Percentiles rank a stretch among this genome's conserved stretches.
phyloP scores from a whole-genome alignment of 2,113 vertebrate species.

The Desmodus rotundus region DNA sequence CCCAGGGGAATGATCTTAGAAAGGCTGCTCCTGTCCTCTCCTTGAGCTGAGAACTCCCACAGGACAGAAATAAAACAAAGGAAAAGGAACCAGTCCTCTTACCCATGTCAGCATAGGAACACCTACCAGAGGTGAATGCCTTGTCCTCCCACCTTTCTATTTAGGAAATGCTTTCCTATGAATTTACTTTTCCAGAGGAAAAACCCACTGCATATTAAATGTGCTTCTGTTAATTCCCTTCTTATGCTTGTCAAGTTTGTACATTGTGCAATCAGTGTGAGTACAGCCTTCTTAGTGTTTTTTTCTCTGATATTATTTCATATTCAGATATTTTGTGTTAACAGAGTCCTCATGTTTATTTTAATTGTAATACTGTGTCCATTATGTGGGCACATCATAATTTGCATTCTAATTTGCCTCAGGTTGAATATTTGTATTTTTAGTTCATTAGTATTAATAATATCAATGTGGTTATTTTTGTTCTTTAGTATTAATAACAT shows the following conservation, averaged over 20 bases:
- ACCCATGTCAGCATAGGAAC: background rate
- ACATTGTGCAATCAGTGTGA: background rate
- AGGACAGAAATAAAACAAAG: background rate
- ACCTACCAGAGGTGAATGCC: background rate
- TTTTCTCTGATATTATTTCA: slow-evolving; percentile 6
- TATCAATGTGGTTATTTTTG: background rate
- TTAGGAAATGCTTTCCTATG: background rate
- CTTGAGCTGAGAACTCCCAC: background rate
- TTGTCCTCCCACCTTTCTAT: background rate
- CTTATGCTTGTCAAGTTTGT: background rate
- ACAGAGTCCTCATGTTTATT: background rate
- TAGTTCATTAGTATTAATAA: slow-evolving; percentile 10
- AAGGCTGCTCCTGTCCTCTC: background rate
- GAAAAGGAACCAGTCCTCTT: background rate
- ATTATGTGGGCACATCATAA: background rate
- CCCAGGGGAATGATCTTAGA: background rate
- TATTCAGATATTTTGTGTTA: background rate
- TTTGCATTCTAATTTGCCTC: background rate
- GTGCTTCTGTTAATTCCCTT: background rate
- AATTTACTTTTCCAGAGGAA: background rate
- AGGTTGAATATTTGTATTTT: slow-evolving; percentile 5
- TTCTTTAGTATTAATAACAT: slow-evolving; percentile 3
- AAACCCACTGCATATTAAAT: background rate
- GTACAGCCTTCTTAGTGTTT: background rate
- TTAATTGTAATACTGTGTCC: background rate